Evolutionary conservation across 2,888 invertebrate species (phyloP).

Genomic region (Lysandra coridon): DNA sequence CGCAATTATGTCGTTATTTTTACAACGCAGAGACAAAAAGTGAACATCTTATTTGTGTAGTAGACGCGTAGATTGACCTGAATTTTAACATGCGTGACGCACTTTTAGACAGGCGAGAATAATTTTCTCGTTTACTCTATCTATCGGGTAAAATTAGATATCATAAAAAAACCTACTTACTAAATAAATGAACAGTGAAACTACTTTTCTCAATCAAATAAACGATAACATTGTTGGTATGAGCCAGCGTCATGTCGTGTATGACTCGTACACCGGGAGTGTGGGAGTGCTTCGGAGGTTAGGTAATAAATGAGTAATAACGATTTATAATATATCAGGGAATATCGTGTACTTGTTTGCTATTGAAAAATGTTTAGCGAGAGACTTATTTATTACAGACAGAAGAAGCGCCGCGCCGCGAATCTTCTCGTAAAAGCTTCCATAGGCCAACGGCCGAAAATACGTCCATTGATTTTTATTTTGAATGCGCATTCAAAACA

Average conservation of each 20-base stretch:
- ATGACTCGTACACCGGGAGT: background rate
- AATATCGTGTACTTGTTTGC: background rate
- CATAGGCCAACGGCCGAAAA: background rate
- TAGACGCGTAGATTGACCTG: conserved; percentile 18
- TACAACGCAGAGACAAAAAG: conserved; percentile 1
- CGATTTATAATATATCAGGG: background rate
- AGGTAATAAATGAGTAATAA: conserved; percentile 20
- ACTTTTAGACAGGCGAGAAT: background rate
- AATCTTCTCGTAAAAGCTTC: background rate
- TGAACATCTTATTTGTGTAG: conserved; percentile 14
- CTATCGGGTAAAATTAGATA: background rate
- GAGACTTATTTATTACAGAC: background rate
- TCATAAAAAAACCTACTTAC: background rate
- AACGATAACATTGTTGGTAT: conserved; percentile 5
- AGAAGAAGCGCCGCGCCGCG: background rate
- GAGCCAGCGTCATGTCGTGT: conserved; percentile 7
- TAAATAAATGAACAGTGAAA: background rate
- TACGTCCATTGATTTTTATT: conserved; percentile 7
- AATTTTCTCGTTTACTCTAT: background rate
- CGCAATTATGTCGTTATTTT: conserved; percentile 9
- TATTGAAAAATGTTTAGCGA: background rate
- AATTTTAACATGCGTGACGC: conserved; percentile 10
- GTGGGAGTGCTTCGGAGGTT: conserved; percentile 21
- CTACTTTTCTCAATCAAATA: background rate
- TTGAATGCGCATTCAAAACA: conserved; percentile 15